phyloP scores from a whole-genome alignment of 1,140 invertebrate genomes.

The Habropoda laboriosa region DNA sequence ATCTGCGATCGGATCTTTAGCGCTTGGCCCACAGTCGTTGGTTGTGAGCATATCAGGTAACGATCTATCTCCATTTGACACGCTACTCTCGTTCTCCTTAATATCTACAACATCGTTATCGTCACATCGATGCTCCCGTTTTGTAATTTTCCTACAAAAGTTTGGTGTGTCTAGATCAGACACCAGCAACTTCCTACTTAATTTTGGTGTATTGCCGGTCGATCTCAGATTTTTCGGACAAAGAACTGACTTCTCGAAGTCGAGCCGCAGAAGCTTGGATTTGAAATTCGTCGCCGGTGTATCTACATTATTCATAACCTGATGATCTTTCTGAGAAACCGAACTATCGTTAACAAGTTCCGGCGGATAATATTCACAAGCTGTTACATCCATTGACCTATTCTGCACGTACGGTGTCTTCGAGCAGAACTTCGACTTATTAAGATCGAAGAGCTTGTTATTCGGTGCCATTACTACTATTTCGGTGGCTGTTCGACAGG shows the following conservation, averaged over 20 bases:
- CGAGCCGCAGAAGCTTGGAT: slow-evolving; percentile 16
- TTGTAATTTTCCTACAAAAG: slow-evolving; percentile 45
- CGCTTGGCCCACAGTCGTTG: neutral
- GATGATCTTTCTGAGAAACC: neutral
- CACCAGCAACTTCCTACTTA: slow-evolving; percentile 71
- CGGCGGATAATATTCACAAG: slow-evolving; percentile 45
- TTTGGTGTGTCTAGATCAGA: slow-evolving; percentile 72
- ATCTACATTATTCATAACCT: neutral
- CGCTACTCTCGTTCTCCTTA: neutral
- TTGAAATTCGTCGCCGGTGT: neutral
- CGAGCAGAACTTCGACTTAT: slow-evolving; percentile 5
- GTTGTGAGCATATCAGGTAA: neutral
- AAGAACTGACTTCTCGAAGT: slow-evolving; percentile 58
- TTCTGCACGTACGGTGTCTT: slow-evolving; percentile 4
- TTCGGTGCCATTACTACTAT: slow-evolving; percentile 24
- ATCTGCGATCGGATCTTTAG: slow-evolving; percentile 4
- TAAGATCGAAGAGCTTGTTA: slow-evolving; percentile 39
- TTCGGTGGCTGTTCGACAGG: neutral
- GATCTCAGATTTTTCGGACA: slow-evolving; percentile 63
- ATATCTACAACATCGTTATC: neutral
- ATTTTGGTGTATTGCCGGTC: slow-evolving; percentile 75
- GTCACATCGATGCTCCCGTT: neutral
- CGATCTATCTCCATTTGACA: slow-evolving; percentile 8
- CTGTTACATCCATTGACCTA: neutral
- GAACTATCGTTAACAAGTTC: neutral